Evolutionary conservation across 2,797 vertebrate species (phyloP), one percentile per base, ranked within the genome.

Genomic region (Thalassophryne amazonica): DNA sequence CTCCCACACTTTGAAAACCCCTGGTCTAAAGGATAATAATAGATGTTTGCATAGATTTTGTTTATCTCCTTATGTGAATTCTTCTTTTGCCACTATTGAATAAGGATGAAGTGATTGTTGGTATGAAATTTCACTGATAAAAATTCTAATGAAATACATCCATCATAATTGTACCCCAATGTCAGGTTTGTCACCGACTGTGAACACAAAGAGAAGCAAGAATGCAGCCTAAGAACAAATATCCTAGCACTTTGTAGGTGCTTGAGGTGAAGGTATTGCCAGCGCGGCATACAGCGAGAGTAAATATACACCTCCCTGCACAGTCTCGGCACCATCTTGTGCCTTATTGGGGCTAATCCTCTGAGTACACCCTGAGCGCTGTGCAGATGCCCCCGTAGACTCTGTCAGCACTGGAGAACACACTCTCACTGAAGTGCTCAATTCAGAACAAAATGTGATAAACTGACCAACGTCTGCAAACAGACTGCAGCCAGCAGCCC

Each of bases 261-360:
- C 47, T 72, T 4, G 11, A 45, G 46, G 49, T 62, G 21, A 21
- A 9, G 22, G 32, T 43, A 8, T 62, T 34, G 29, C 53, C 28
- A 22, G 18, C 62, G 56, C 23, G 50, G 43, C 53, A 29, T 4
- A 12, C 14, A 54, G 20, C 2, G 10, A 34, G 23, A 50, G 62
- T 28, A 60, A 64, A 73, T 31, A 56, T 30, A 58, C 67, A 47
- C 53, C 56, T 5, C 17, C 45, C 55, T 25, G 7, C 55, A 62
- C 52, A 51, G 57, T 41, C 63, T 33, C 47, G 9, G 38, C 50
- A 49, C 55, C 66, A 56, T 67, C 69, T 64, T 57, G 69, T 53
- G 40, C 49, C 37, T 64, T 60, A 54, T 31, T 51, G 67, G 64
- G 58, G 69, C 51, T 79, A 70, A 79, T 81, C 76, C 73, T 45